Evolutionary conservation across 2,888 invertebrate species (phyloP).

Genomic region (Aromia moschata): DNA sequence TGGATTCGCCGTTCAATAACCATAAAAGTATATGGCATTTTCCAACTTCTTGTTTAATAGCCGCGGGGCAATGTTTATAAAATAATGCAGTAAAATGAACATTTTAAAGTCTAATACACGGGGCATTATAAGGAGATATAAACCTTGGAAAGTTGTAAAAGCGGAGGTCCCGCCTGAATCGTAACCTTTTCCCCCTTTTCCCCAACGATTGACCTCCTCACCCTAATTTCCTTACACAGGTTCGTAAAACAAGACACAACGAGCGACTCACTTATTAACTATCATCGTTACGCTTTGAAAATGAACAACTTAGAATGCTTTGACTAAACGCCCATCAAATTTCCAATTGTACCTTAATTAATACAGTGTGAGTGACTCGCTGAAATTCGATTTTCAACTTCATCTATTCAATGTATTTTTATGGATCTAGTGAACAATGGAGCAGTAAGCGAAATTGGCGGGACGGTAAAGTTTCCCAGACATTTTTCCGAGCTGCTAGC

Average conservation of each 20-base stretch:
- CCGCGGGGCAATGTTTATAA: conserved; percentile 62
- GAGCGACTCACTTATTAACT: conserved; percentile 32
- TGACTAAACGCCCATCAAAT: no score
- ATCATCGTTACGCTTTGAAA: neutral
- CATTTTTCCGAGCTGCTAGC: conserved; percentile 56
- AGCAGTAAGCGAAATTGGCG: conserved; percentile 43
- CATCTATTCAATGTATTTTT: no score
- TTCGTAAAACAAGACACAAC: conserved; percentile 33
- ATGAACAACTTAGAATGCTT: no score
- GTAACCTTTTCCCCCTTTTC: conserved; percentile 45
- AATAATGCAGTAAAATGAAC: conserved; percentile 63
- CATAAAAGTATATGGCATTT: conserved; percentile 63
- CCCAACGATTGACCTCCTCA: conserved; percentile 43
- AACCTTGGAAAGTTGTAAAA: conserved; percentile 61
- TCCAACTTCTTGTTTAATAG: conserved; percentile 63
- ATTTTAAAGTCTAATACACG: conserved; percentile 62
- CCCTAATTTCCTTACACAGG: conserved; percentile 38
- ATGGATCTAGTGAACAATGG: conserved; percentile 49
- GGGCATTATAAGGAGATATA: conserved; percentile 62
- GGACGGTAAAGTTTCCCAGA: conserved; percentile 49
- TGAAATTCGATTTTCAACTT: no score
- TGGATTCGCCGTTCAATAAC: conserved; percentile 64
- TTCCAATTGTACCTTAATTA: no score
- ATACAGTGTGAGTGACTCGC: no score
- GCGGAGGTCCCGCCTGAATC: conserved; percentile 49